Evolutionary conservation across 2,797 vertebrate species (phyloP).

Genomic region (Bradypodion pumilum): DNA sequence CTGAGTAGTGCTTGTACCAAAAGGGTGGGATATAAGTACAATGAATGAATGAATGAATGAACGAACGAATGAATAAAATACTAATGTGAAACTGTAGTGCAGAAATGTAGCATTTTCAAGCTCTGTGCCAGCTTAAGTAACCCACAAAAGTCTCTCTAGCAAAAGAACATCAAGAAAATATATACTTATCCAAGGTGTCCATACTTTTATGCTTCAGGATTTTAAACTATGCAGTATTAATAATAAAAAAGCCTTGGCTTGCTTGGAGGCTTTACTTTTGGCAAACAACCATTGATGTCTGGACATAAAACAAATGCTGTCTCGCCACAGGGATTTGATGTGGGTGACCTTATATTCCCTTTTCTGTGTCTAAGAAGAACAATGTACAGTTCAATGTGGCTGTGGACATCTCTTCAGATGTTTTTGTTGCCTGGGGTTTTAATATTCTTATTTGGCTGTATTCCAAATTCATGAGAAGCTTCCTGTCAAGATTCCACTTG

Average conservation of each 20-base stretch:
- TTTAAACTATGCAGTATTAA: neutral
- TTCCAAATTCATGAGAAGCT: neutral
- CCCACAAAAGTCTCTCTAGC: neutral
- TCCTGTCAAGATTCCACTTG: conserved; percentile 6
- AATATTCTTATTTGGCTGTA: neutral
- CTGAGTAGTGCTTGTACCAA: too few relatives aligned
- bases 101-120: too few relatives aligned
- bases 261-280: neutral
- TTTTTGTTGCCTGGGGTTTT: neutral
- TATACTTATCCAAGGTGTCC: neutral
- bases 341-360: conserved; percentile 10
- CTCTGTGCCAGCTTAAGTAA: too few relatives aligned
- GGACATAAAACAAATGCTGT: neutral
- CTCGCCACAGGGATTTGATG: neutral
- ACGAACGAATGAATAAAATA: too few relatives aligned
- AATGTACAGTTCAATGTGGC: neutral
- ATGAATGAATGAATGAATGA: too few relatives aligned
- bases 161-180: neutral
- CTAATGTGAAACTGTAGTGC: too few relatives aligned
- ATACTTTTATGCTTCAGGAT: neutral
- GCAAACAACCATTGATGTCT: neutral
- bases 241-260: neutral
- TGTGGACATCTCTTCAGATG: neutral
- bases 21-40: too few relatives aligned
- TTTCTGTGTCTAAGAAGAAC: neutral